Conservation (phyloP, 2,888 invertebrate genomes). For the Machimus rusticus region DNA sequence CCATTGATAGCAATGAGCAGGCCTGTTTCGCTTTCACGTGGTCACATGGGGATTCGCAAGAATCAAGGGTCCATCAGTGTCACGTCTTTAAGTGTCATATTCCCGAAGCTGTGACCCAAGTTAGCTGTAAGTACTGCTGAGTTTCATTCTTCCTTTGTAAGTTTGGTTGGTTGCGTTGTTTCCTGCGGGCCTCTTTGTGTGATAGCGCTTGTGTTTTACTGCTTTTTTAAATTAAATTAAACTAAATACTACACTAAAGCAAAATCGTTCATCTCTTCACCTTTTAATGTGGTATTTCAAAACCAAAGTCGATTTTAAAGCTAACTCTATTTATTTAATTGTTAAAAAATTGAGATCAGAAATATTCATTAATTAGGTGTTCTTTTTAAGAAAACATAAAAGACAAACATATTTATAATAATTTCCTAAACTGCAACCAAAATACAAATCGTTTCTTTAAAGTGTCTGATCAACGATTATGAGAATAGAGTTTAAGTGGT, state of each 20-base stretch:
- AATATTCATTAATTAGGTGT: too few relatives aligned
- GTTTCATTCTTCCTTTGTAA: neutral
- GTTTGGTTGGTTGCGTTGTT: slow-evolving; percentile 31
- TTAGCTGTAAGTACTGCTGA: slow-evolving; percentile 68
- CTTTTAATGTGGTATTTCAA: neutral
- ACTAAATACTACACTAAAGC: neutral
- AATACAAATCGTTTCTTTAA: neutral
- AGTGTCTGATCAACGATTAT: too few relatives aligned
- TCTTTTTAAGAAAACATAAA: too few relatives aligned
- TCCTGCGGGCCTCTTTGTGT: neutral
- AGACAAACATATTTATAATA: neutral
- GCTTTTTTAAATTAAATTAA: neutral
- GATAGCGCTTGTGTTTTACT: neutral
- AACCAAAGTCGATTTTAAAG: neutral
- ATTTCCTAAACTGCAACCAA: neutral
- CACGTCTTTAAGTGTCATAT: slow-evolving; percentile 97
- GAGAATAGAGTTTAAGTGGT: neutral
- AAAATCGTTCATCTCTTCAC: neutral
- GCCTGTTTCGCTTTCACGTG: slow-evolving; percentile 99
- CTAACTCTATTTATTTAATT: too few relatives aligned
- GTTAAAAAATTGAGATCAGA: too few relatives aligned
- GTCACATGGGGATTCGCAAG: slow-evolving; percentile 89
- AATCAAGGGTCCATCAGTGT: slow-evolving; percentile 92
- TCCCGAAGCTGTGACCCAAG: slow-evolving; percentile 86
- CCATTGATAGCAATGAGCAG: slow-evolving; percentile 80